Conservation (phyloP, 2,113 vertebrate genomes). For the Hemichromis elongatus region DNA sequence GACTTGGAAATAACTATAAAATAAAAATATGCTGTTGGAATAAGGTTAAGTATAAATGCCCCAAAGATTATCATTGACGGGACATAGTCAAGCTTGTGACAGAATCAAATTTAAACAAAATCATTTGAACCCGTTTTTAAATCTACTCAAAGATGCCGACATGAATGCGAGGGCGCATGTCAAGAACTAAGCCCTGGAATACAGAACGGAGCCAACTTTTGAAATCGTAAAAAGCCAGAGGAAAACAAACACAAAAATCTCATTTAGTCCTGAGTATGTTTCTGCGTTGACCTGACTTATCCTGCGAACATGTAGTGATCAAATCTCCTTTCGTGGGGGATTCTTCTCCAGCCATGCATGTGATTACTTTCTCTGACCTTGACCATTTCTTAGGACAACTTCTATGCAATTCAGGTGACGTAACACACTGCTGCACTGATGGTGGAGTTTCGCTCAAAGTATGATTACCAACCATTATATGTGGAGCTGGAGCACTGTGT, state of each 20-base stretch:
- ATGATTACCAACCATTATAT: slow-evolving; percentile 41
- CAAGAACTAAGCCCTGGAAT: not conserved
- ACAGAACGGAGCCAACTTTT: not conserved
- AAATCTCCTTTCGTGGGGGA: slow-evolving; percentile 60
- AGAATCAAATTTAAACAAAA: slow-evolving; percentile 3
- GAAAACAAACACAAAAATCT: not conserved
- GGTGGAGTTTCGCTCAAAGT: slow-evolving; percentile 42
- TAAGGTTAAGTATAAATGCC: slow-evolving; percentile 5
- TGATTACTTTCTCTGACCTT: slow-evolving; percentile 72
- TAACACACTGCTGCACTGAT: slow-evolving; percentile 46
- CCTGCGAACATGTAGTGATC: slow-evolving; percentile 60
- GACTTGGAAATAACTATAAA: not conserved
- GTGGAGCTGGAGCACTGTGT: not conserved
- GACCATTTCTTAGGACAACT: slow-evolving; percentile 49
- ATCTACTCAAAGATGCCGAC: slow-evolving; percentile 19
- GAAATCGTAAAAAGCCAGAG: slow-evolving; percentile 13
- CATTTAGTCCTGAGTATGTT: not conserved
- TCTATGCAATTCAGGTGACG: slow-evolving; percentile 52
- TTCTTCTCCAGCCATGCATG: slow-evolving; percentile 60
- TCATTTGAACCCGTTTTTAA: slow-evolving; percentile 8
- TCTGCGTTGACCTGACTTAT: slow-evolving; percentile 2
- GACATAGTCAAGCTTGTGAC: slow-evolving; percentile 1
- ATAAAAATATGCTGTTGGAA: not conserved
- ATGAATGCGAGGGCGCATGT: not conserved
- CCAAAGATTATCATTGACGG: slow-evolving; percentile 35